phyloP scores from a whole-genome alignment of 2,888 invertebrate species.

The Caenorhabditis sp. region DNA sequence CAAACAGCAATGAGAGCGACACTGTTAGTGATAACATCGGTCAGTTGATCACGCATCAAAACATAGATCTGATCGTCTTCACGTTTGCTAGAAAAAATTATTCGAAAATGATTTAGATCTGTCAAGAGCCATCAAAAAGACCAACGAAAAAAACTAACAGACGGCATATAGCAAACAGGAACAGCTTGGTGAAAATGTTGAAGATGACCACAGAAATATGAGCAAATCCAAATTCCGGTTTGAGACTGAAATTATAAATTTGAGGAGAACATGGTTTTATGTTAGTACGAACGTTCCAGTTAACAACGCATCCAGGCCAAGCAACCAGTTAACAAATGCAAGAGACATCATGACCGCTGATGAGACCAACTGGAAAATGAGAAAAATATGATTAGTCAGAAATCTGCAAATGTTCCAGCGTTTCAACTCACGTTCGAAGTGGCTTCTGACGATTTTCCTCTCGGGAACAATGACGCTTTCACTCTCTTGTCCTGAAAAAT shows the following conservation, averaged over 20 bases:
- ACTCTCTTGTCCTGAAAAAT: conserved; percentile 4
- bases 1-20: conserved; percentile 38
- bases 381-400: background rate
- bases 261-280: background rate
- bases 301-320: conserved; percentile 28
- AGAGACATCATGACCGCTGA: conserved; percentile 40
- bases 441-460: conserved; percentile 36
- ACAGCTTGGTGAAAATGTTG: conserved; percentile 37
- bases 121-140: background rate
- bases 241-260: conserved; percentile 16
- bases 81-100: conserved; percentile 17
- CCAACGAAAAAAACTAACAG: conserved; percentile 15
- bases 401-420: background rate
- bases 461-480: conserved; percentile 25
- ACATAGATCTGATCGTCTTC: conserved; percentile 38
- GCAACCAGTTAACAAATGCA: conserved; percentile 26
- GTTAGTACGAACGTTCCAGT: conserved; percentile 19
- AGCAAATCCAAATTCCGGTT: conserved; percentile 15
- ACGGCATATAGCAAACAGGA: conserved; percentile 36
- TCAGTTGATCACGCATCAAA: conserved; percentile 43
- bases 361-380: conserved; percentile 23
- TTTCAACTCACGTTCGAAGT: conserved; percentile 28
- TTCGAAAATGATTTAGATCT: background rate
- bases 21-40: conserved; percentile 38
- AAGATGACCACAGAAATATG: conserved; percentile 28